Base-by-base conservation (phyloP, 53 echinoderm and acorn worm genomes). In the Henricia sp. region DNA sequence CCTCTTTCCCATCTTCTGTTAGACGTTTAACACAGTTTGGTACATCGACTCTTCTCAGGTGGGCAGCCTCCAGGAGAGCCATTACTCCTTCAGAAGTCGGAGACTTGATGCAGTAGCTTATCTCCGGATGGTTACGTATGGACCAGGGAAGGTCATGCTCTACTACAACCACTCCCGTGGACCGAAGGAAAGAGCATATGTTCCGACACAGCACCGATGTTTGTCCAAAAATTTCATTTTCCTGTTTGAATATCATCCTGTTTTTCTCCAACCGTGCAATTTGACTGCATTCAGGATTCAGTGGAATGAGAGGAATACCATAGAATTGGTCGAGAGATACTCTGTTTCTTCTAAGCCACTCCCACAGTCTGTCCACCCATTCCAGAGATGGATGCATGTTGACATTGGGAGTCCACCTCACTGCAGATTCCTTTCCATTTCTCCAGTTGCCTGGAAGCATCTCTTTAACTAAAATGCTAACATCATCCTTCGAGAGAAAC, bases 361-460 rank as follows among this genome's bases (percentile, higher is more conserved):
- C 56, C 84, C 84, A 84, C 32, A 84, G 28, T 14, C 19, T 35
- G 19, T n/a, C 23, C 36, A 84, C 23, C 84, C 84, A 84, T 35
- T 84, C 24, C 16, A 17, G 10, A 19, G 51, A 13, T 42, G 84
- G 84, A 37, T 84, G 84, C 2, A 37, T 28, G 52, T 54, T 33
- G 34, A 0, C 17, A 20, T 46, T 71, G 0, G 84, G 84, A 69
- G 71, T 71, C 84, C 84, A 84, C 0, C 53, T 6, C 0, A 84
- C 35, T 2, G 37, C n/a, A 28, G 21, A 56, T 6, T 68, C 50
- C 16, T 16, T 52, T 13, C 52, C 41, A 37, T 4, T 66, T 0
- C 37, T 39, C 87, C 80, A 87, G 29, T 77, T 77, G 25, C 52
- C 25, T 80, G 80, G 87, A 2, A 87, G 41, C n/a, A 51, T 56